Evolutionary conservation across 2,113 vertebrate genomes (phyloP), one percentile per base, ranked within the genome.

Genomic region (Bettongia penicillata): DNA sequence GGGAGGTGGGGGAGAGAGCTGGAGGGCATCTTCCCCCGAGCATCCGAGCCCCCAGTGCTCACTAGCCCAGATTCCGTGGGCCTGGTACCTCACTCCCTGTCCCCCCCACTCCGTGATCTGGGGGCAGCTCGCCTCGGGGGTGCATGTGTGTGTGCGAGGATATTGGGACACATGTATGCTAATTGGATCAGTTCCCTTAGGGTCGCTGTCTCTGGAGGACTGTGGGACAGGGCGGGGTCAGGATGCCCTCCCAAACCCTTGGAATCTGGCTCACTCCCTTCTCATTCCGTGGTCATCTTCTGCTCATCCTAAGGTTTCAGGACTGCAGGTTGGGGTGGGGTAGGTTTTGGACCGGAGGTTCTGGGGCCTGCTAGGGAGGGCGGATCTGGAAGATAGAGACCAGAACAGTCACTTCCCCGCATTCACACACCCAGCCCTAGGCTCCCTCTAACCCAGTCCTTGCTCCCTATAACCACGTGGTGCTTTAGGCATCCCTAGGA

Each of bases 11-110:
- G 89, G 19, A 90, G 28, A 12, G 4, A 31, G 89, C 48, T 24
- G n/a, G 57, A 49, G 48, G 48, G 95, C 94, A 51, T 95, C 95
- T 96, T 93, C 94, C 96, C 94, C 92, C 93, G 95, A 94, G 94
- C 94, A 90, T 26, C 55, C 57, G 94, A 95, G 91, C 91, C 96
- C 95, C 92, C 12, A 26, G 53, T 24, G 53, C 26, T 96, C 93
- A 91, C 68, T 37, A 37, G 49, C 43, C 90, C 53, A n/a, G 31
- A 84, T 55, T 52, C 91, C 2, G n/a, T 1, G 94, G 93, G 49
- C 95, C 6, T 90, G 48, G 93, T 7, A 48, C 8, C 24, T 50
- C 89, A 49, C 26, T 28, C 89, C 89, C 94, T 24, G 96, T 94
- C 26, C 55, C 94, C 90, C 90, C 3, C 19, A 11, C 24, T 28